Conservation (phyloP, 2,888 invertebrate genomes). For the Steinernema scapterisci region DNA sequence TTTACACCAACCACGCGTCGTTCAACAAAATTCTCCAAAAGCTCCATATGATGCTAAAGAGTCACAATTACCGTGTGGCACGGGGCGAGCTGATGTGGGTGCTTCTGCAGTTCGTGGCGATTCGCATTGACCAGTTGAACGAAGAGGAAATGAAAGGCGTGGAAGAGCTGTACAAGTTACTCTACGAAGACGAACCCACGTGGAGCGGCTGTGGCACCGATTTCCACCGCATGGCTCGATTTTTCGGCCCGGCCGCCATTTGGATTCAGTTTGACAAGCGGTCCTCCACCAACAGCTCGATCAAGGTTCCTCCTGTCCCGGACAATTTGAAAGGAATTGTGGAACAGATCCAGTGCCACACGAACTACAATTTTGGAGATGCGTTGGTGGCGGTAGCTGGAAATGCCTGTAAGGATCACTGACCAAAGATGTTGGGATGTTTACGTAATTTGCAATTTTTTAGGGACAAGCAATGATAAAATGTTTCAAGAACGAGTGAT, state of each 20-base stretch:
- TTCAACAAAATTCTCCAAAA: conserved; percentile 27
- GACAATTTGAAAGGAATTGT: conserved; percentile 12
- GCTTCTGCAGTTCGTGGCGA: conserved; percentile 91
- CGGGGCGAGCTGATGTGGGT: conserved; percentile 99
- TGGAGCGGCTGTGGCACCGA: conserved; percentile 39
- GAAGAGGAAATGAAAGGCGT: conserved; percentile 37
- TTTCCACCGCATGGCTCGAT: conserved; percentile 30
- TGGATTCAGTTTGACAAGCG: conserved; percentile 40
- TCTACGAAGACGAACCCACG: conserved; percentile 45
- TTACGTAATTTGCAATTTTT: not conserved
- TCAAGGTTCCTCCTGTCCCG: conserved; percentile 14
- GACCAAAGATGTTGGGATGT: too few relatives aligned
- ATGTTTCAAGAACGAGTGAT: conserved; percentile 43
- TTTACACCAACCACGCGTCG: conserved; percentile 16
- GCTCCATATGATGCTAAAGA: conserved; percentile 38
- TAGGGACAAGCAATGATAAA: conserved; percentile 43
- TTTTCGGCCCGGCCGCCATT: conserved; percentile 51
- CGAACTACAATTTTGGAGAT: not conserved
- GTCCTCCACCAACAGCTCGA: not conserved
- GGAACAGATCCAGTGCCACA: not conserved
- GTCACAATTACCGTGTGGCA: conserved; percentile 75
- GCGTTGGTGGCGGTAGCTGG: conserved; percentile 3
- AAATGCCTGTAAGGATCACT: conserved; percentile 27
- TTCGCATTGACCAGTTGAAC: conserved; percentile 78
- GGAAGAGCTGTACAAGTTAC: conserved; percentile 50